Percentiles rank a stretch among this genome's conserved stretches.
Conservation (phyloP, 1,140 invertebrate species). For the Drosophila sproati region DNA sequence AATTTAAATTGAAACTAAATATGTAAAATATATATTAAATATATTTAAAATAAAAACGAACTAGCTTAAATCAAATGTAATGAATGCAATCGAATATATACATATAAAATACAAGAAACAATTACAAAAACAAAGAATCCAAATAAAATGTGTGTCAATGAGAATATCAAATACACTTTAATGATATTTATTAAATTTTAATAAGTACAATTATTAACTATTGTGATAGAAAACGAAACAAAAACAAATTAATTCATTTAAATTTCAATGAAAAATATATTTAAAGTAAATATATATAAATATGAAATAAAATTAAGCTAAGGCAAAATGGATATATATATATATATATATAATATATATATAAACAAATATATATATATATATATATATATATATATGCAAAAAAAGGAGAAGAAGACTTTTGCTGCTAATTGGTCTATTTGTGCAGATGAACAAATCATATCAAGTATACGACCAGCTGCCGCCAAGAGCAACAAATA, state of each 20-base stretch:
- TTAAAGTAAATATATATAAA: not conserved
- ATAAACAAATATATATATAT: not conserved
- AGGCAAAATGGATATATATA: not conserved
- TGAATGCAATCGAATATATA: too few relatives aligned
- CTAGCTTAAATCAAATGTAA: too few relatives aligned
- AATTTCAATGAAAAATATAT: not conserved
- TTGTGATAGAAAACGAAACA: not conserved
- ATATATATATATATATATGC: conserved; percentile 1
- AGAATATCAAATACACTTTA: too few relatives aligned
- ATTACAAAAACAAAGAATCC: too few relatives aligned
- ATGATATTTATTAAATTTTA: too few relatives aligned
- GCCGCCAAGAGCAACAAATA: conserved; percentile 2
- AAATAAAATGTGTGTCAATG: too few relatives aligned
- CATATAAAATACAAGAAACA: too few relatives aligned
- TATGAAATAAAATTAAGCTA: not conserved
- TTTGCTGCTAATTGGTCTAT: not conserved
- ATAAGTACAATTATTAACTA: too few relatives aligned
- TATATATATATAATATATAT: conserved; percentile 10
- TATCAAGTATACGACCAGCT: conserved; percentile 42
- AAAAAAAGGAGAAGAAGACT: not conserved
- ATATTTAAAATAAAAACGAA: too few relatives aligned
- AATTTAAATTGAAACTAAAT: too few relatives aligned
- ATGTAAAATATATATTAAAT: too few relatives aligned
- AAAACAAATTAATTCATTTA: not conserved
- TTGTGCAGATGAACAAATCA: not conserved